Conservation (phyloP, 2,797 vertebrate species). For the Diplodus sargus region DNA sequence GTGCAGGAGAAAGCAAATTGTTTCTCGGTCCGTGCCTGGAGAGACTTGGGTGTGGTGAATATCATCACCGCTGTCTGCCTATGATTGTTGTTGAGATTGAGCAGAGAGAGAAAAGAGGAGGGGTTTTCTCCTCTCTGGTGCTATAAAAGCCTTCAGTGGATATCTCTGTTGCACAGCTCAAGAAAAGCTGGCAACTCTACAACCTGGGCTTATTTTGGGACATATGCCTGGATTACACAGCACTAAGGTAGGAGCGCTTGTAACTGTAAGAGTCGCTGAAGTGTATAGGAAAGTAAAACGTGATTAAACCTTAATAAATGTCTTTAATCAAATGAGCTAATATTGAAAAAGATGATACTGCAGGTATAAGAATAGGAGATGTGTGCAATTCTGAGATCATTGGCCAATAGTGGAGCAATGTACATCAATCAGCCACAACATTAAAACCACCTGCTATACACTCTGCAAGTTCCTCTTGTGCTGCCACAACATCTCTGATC, state of each 20-base stretch:
- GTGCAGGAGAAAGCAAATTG: no score
- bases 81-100: slow-evolving; percentile 15
- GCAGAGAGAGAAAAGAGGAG: slow-evolving; percentile 36
- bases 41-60: slow-evolving; percentile 12
- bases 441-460: no score
- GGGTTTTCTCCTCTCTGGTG: slow-evolving; percentile 3
- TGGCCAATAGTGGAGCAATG: neutral
- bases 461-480: no score
- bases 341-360: slow-evolving; percentile 4
- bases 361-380: neutral
- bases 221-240: slow-evolving; percentile 77
- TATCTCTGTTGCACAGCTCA: neutral
- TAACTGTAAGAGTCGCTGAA: neutral
- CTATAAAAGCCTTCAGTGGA: slow-evolving; percentile 67
- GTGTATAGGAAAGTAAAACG: neutral
- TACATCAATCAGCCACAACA: no score
- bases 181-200: slow-evolving; percentile 22
- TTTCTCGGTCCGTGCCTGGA: neutral
- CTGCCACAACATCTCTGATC: no score
- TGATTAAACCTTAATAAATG: neutral
- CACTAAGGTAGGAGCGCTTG: slow-evolving; percentile 73
- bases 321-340: neutral
- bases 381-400: neutral
- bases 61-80: neutral
- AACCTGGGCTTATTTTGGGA: slow-evolving; percentile 27